Percentiles rank a stretch among this genome's conserved stretches.
Conservation (phyloP, 2,888 invertebrate species). For the Pimpla rufipes region DNA sequence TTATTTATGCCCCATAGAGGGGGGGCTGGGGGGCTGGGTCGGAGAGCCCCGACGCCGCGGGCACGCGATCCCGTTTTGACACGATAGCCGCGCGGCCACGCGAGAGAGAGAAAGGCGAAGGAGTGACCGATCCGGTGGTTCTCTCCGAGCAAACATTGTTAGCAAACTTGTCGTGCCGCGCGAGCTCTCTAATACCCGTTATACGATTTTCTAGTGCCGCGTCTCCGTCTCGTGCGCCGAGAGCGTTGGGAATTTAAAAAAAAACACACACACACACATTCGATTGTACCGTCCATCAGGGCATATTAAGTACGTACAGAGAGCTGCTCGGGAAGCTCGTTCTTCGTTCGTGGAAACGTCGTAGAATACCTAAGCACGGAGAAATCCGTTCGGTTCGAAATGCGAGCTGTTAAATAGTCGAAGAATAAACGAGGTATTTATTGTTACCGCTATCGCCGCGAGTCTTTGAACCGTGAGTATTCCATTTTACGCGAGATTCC, state of each 20-base stretch:
- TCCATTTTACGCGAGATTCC: constrained; percentile 24
- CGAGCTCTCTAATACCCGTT: constrained; percentile 59
- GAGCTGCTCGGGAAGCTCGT: not conserved
- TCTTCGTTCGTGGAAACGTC: constrained; percentile 12
- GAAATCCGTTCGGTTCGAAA: constrained; percentile 24
- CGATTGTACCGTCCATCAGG: constrained; percentile 17
- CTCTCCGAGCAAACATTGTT: constrained; percentile 70
- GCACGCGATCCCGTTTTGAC: constrained; percentile 79
- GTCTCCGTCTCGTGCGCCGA: constrained; percentile 28
- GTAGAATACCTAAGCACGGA: constrained; percentile 5
- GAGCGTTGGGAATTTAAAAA: not conserved
- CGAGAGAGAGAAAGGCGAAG: constrained; percentile 28
- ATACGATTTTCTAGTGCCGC: constrained; percentile 30
- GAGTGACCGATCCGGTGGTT: constrained; percentile 67
- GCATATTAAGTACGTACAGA: constrained; percentile 30
- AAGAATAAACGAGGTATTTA: constrained; percentile 14
- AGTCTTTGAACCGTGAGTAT: not conserved
- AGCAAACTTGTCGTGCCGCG: constrained; percentile 67
- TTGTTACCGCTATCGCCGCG: constrained; percentile 8
- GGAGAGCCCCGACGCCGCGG: constrained; percentile 54
- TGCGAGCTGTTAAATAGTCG: not conserved
- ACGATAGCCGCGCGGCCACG: constrained; percentile 71
- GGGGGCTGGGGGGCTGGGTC: constrained; percentile 4
- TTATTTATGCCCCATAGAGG: constrained; percentile 79
- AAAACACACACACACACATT: no score